phyloP scores from a whole-genome alignment of 30 jellyfish, hydroid and myxozoan genomes.

The Chironex yamaguchii region DNA sequence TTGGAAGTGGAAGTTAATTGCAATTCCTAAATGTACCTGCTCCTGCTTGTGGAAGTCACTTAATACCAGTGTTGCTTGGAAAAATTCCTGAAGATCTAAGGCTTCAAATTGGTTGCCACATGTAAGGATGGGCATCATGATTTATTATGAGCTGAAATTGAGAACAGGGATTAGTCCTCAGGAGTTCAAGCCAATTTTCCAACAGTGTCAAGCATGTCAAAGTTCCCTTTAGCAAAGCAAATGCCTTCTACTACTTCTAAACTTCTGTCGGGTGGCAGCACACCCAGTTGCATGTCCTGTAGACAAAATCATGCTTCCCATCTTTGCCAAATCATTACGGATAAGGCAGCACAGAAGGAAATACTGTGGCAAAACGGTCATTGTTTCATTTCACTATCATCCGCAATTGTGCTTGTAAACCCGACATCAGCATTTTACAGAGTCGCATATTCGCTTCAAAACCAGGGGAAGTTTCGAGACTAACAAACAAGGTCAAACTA shows the following conservation, averaged over 20 bases:
- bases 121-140: background rate
- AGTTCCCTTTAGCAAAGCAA: too few relatives aligned
- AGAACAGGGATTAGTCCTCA: slow-evolving; percentile 20
- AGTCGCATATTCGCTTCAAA: too few relatives aligned
- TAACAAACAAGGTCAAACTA: background rate
- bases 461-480: background rate
- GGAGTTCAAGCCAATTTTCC: slow-evolving; percentile 39
- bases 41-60: slow-evolving; percentile 21
- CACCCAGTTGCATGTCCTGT: slow-evolving; percentile 5
- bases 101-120: background rate
- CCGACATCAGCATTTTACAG: slow-evolving; percentile 30
- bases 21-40: slow-evolving; percentile 25
- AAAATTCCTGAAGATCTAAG: slow-evolving; percentile 35
- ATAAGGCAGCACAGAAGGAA: slow-evolving; percentile 1
- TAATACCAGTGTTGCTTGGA: slow-evolving; percentile 3
- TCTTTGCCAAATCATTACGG: slow-evolving; percentile 1
- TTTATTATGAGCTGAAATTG: slow-evolving; percentile 20
- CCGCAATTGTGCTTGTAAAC: slow-evolving; percentile 13
- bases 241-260: background rate
- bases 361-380: slow-evolving; percentile 12
- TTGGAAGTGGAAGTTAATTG: background rate
- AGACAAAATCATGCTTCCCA: slow-evolving; percentile 13
- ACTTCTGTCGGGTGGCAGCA: background rate
- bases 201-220: background rate
- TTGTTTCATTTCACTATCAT: slow-evolving; percentile 3